phyloP scores from a whole-genome alignment of 2,113 vertebrate species.

The Entomyzon cyanotis region DNA sequence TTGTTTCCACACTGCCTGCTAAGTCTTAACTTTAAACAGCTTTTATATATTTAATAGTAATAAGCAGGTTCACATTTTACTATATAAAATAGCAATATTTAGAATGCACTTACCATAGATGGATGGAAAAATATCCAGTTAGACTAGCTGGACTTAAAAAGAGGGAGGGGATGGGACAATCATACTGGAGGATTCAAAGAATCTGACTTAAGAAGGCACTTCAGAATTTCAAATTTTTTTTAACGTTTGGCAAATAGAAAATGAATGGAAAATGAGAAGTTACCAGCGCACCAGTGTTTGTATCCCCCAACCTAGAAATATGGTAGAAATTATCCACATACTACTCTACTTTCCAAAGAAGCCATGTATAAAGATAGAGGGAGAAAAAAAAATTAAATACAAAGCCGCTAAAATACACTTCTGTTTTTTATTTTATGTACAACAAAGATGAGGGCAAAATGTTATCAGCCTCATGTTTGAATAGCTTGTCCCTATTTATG shows the following conservation, averaged over 20 bases:
- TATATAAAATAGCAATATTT: not conserved
- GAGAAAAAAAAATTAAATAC: not conserved
- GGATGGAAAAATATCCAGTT: not conserved
- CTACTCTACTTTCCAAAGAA: not conserved
- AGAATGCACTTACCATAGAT: not conserved
- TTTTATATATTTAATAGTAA: not conserved
- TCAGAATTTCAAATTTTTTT: not conserved
- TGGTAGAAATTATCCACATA: not conserved
- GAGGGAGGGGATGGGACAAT: not conserved
- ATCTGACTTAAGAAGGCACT: not conserved
- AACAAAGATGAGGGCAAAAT: slow-evolving; percentile 34
- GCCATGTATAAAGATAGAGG: not conserved
- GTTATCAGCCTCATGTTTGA: slow-evolving; percentile 28
- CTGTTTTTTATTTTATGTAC: not conserved
- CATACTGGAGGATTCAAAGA: not conserved
- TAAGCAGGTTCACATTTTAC: not conserved
- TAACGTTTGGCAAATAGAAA: not conserved
- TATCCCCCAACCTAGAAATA: not conserved
- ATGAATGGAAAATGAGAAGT: not conserved
- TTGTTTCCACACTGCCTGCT: not conserved
- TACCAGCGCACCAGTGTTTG: not conserved
- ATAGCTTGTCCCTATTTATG: slow-evolving; percentile 46
- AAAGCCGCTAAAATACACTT: not conserved
- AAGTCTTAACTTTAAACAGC: not conserved
- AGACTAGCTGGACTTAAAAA: not conserved